phyloP scores from a whole-genome alignment of 1,140 invertebrate genomes.

The Carcinoscorpius rotundicauda region DNA sequence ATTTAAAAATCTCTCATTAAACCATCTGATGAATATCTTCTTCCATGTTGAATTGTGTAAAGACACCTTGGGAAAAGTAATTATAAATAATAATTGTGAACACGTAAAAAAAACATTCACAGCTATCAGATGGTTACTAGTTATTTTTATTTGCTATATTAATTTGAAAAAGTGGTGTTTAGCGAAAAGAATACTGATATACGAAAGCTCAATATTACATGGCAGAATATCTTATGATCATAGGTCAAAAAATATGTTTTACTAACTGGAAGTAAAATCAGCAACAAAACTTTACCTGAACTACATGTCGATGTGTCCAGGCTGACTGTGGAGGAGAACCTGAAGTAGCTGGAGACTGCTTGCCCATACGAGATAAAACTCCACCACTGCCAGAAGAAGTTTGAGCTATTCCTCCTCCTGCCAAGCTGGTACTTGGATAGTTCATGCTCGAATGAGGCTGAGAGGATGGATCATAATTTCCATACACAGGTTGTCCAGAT shows the following conservation, averaged over 20 bases:
- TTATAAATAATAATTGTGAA: too few species aligned
- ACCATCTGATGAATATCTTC: too few species aligned
- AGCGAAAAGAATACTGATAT: too few species aligned
- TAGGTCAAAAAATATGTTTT: background rate
- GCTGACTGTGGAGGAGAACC: constrained; percentile 21
- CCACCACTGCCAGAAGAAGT: constrained; percentile 32
- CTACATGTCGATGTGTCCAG: constrained; percentile 23
- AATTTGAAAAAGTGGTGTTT: too few species aligned
- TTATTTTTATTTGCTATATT: too few species aligned
- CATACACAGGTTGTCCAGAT: constrained; percentile 54
- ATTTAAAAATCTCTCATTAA: too few species aligned
- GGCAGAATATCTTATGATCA: too few species aligned
- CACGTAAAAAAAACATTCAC: too few species aligned
- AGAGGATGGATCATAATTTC: constrained; percentile 48
- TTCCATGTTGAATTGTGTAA: too few species aligned
- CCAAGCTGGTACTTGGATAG: constrained; percentile 51
- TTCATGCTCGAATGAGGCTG: constrained; percentile 39
- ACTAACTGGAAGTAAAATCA: constrained; percentile 19
- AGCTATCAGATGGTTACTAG: too few species aligned
- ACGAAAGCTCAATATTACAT: too few species aligned
- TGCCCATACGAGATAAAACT: constrained; percentile 20
- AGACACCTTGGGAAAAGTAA: too few species aligned
- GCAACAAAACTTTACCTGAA: constrained; percentile 19
- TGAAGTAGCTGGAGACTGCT: constrained; percentile 21
- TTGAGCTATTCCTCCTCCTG: constrained; percentile 51